Conservation (phyloP, 1,140 invertebrate genomes). For the Aethina tumida region DNA sequence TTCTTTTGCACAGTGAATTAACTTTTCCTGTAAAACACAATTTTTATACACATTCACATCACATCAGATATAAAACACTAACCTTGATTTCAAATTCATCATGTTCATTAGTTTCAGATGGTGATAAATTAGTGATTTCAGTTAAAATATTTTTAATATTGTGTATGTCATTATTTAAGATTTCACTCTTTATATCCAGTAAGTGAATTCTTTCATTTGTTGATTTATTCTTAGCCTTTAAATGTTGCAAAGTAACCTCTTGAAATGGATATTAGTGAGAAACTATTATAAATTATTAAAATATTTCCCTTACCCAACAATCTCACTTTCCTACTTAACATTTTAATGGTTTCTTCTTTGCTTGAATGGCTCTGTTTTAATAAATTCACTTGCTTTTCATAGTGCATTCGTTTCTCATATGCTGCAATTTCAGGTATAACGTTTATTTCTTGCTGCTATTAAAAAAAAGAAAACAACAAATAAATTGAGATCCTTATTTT, state of each 20-base stretch:
- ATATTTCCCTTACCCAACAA: too few relatives aligned
- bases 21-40: constrained; percentile 5
- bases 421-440: background rate
- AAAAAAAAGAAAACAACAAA: background rate
- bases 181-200: background rate
- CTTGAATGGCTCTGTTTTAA: too few relatives aligned
- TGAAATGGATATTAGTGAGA: too few relatives aligned
- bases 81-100: constrained; percentile 11
- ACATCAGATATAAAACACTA: too few relatives aligned
- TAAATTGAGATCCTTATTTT: background rate
- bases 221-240: constrained; percentile 14
- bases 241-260: too few relatives aligned
- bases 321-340: too few relatives aligned
- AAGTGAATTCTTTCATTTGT: constrained; percentile 11
- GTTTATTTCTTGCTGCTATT: background rate
- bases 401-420: background rate
- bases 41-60: constrained; percentile 15
- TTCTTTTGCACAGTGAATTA: background rate
- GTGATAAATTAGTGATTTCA: constrained; percentile 3
- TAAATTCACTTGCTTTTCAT: constrained; percentile 4
- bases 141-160: constrained; percentile 1
- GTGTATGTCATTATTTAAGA: background rate
- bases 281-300: too few relatives aligned
- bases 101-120: constrained; percentile 5
- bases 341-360: too few relatives aligned